phyloP scores from a whole-genome alignment of 1,140 invertebrate species.

The Berghia stephanieae region DNA sequence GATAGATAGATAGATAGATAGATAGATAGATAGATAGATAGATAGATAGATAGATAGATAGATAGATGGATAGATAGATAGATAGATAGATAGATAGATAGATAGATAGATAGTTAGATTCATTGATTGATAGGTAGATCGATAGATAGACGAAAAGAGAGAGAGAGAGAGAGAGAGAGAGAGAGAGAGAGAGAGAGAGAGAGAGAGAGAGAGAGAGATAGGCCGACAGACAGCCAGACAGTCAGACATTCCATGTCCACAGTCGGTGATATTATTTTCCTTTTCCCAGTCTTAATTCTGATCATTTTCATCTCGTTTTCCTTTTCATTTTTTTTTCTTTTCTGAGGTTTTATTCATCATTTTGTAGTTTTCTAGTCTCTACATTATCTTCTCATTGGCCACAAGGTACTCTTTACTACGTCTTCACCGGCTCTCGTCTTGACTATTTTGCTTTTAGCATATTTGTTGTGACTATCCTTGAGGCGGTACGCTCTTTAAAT shows the following conservation, averaged over 20 bases:
- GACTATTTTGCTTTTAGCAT: no score
- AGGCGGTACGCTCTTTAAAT: no score
- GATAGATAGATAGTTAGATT: neutral
- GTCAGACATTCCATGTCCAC: neutral
- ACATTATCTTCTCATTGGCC: no score
- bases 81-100: neutral
- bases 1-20: neutral
- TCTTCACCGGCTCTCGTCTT: no score
- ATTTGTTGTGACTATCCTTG: no score
- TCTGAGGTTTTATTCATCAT: no score
- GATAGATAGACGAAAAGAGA: neutral
- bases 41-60: neutral
- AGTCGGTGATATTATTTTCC: neutral
- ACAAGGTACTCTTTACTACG: no score
- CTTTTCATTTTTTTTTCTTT: no score
- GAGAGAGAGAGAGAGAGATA: neutral
- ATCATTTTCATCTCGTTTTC: no score
- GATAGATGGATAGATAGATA: neutral
- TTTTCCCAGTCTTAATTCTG: no score
- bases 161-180: neutral
- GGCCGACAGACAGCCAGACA: neutral
- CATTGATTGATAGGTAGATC: neutral
- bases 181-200: neutral
- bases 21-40: neutral
- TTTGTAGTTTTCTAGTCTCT: no score